Evolutionary conservation across 2,797 vertebrate species (phyloP).

Genomic region (Thripadectes ignobilis): DNA sequence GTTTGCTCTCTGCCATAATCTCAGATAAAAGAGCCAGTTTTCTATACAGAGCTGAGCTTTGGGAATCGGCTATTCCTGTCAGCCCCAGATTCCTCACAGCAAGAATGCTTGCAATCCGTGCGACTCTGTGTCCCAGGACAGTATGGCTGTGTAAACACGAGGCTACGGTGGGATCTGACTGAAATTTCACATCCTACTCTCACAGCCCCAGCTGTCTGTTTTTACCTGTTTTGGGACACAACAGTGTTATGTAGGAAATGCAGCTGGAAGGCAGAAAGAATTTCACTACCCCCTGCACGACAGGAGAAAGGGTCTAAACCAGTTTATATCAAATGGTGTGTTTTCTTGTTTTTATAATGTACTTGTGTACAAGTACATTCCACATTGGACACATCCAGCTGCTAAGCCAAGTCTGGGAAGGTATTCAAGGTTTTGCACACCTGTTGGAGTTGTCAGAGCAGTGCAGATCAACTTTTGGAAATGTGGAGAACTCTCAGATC

Average conservation of each 20-base stretch:
- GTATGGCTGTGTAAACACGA: conserved; percentile 43
- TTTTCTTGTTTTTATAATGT: not conserved
- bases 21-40: not conserved
- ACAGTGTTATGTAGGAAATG: not conserved
- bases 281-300: rapidly evolving
- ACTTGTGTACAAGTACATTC: not conserved
- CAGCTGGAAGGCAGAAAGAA: not conserved
- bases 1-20: conserved; percentile 33
- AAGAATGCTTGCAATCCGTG: conserved; percentile 61
- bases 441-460: not conserved
- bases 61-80: conserved; percentile 36
- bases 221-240: not conserved
- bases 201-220: not conserved
- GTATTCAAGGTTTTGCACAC: not conserved
- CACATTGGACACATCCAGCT: not conserved
- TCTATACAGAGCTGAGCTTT: conserved; percentile 54
- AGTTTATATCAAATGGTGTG: not conserved
- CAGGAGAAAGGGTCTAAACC: not conserved
- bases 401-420: not conserved
- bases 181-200: not conserved
- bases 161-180: not conserved
- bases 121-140: conserved; percentile 22
- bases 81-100: conserved; percentile 36
- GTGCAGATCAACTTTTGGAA: not conserved
- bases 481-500: not conserved